Evolutionary conservation across 2,888 invertebrate species (phyloP).

Genomic region (Dromius quadrimaculatus): DNA sequence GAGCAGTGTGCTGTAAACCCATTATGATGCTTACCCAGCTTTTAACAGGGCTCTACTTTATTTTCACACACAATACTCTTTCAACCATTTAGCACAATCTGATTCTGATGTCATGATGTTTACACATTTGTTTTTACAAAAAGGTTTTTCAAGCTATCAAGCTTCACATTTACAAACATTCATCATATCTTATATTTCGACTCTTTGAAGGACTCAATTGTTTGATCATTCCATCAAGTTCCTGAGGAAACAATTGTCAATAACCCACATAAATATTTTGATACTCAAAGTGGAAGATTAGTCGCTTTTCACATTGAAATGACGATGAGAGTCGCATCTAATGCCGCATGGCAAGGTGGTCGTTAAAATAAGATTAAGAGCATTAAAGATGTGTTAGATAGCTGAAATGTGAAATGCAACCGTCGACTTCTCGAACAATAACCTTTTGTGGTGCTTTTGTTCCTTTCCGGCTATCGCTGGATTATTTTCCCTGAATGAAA

Average conservation of each 20-base stretch:
- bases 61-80: slow-evolving; percentile 30
- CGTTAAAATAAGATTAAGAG: slow-evolving; percentile 51
- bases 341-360: slow-evolving; percentile 40
- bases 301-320: slow-evolving; percentile 45
- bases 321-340: slow-evolving; percentile 21
- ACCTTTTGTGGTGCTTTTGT: slow-evolving; percentile 44
- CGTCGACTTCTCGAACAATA: slow-evolving; percentile 38
- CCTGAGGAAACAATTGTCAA: slow-evolving; percentile 33
- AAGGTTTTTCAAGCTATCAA: not conserved
- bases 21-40: slow-evolving; percentile 40
- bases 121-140: too few relatives aligned
- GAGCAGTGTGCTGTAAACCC: slow-evolving; percentile 38
- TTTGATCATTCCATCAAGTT: slow-evolving; percentile 15
- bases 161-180: slow-evolving; percentile 18
- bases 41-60: slow-evolving; percentile 14
- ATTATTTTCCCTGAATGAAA: slow-evolving; percentile 45
- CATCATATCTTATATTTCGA: not conserved
- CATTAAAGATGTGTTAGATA: slow-evolving; percentile 52
- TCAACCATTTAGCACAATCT: slow-evolving; percentile 12
- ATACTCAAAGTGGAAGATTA: slow-evolving; percentile 36
- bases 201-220: too few relatives aligned
- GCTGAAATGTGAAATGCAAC: slow-evolving; percentile 47
- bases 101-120: slow-evolving; percentile 5
- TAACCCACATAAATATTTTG: slow-evolving; percentile 46
- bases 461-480: slow-evolving; percentile 38